Percentiles rank a stretch among this genome's conserved stretches.
These are phyloP conservation scores for human (Homo sapiens) DNA, from an alignment of 2,113 vertebrate species.

Conservation along the genomic window DNA sequence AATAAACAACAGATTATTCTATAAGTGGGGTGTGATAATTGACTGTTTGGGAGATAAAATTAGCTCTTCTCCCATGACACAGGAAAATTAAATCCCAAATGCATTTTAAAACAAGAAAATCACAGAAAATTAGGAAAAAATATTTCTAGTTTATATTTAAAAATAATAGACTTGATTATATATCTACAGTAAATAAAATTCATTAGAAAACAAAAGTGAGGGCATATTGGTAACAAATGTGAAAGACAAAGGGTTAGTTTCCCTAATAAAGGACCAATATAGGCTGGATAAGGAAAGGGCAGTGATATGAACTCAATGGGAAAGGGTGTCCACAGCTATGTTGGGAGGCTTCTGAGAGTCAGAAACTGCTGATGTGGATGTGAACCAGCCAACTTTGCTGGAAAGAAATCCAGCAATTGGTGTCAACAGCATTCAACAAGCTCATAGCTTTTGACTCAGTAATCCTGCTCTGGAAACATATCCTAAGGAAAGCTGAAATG, in stretches of 20 bases:
- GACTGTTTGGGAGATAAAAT: background rate
- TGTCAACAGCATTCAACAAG: background rate
- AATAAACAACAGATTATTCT: background rate
- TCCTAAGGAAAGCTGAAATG: background rate
- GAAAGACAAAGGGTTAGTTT: background rate
- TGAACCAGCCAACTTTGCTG: background rate
- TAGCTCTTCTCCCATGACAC: background rate
- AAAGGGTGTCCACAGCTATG: accelerated
- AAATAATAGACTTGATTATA: background rate
- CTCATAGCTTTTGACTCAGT: background rate
- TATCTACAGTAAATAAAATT: background rate
- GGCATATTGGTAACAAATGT: background rate
- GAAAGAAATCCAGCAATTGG: background rate
- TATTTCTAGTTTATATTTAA: background rate
- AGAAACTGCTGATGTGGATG: background rate
- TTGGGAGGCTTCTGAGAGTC: background rate
- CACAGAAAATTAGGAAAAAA: background rate
- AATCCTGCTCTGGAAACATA: background rate
- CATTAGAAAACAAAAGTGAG: background rate
- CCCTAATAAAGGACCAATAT: background rate
- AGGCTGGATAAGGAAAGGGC: too few species aligned
- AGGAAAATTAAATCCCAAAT: background rate
- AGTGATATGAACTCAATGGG: background rate
- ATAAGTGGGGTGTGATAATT: background rate
- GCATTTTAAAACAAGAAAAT: background rate